Percentiles rank a stretch among this genome's conserved stretches.
phyloP scores from a whole-genome alignment of 92 coral and sea anemone species.

The Umimayanthus kanabou region DNA sequence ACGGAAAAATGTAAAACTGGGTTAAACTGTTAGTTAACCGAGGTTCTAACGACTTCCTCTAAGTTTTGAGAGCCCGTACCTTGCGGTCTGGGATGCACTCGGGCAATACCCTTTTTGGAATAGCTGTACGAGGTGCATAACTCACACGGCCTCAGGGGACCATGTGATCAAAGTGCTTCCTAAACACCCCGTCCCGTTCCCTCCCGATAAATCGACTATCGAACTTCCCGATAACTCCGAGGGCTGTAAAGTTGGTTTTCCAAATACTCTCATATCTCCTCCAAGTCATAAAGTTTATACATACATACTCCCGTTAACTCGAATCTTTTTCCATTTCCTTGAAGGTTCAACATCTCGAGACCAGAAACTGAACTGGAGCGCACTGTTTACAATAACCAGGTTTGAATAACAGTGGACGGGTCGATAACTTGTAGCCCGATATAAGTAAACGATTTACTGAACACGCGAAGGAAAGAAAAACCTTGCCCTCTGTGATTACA shows the following conservation, averaged over 20 bases:
- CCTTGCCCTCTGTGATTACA: background rate
- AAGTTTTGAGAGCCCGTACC: no score
- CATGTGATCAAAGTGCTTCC: no score
- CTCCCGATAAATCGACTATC: no score
- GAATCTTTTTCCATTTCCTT: background rate
- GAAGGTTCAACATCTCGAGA: background rate
- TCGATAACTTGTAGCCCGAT: background rate
- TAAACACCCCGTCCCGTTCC: no score
- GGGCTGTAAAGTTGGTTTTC: no score
- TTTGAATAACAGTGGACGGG: background rate
- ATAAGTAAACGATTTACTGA: background rate
- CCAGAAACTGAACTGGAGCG: background rate
- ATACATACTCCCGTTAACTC: background rate
- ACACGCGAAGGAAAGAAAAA: background rate
- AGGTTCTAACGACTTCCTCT: no score
- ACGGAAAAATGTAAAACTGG: background rate
- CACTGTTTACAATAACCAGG: background rate
- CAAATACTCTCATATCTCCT: background rate
- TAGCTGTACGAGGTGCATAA: no score
- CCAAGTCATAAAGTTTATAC: background rate
- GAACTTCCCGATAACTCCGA: no score
- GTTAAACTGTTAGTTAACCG: background rate
- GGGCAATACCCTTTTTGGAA: no score
- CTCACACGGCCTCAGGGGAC: no score
- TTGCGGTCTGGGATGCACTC: no score